These are phyloP conservation scores for Sciurus vulgaris DNA, from an alignment of 2,797 vertebrate species.

Conservation along the genomic window DNA sequence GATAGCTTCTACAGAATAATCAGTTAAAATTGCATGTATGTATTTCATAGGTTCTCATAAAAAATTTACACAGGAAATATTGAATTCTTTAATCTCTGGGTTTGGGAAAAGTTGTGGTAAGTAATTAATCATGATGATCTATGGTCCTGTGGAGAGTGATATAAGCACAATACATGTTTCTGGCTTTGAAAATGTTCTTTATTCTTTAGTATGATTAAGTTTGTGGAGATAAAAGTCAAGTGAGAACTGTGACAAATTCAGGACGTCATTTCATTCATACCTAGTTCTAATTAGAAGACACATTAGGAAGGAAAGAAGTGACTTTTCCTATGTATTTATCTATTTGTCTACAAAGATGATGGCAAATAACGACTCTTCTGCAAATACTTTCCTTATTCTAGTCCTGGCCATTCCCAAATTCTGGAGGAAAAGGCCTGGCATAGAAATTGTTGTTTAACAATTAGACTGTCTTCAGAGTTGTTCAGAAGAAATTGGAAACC, in stretches of 20 bases:
- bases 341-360: background rate
- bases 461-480: background rate
- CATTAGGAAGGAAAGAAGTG: background rate
- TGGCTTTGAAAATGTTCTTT: background rate
- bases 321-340: background rate
- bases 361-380: background rate
- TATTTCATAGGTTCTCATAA: background rate
- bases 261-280: background rate
- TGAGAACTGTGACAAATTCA: conserved; percentile 18
- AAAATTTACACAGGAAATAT: background rate
- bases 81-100: conserved; percentile 23
- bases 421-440: background rate
- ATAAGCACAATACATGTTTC: background rate
- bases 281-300: background rate
- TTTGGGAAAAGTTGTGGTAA: conserved; percentile 19
- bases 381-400: background rate
- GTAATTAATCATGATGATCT: background rate
- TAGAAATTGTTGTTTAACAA: background rate
- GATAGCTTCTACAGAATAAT: background rate
- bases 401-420: background rate
- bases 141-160: background rate
- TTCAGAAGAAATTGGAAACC: background rate
- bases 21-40: conserved; percentile 30
- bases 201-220: background rate
- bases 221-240: background rate